phyloP scores from a whole-genome alignment of 1,140 invertebrate genomes.

The Heliconius himera region DNA sequence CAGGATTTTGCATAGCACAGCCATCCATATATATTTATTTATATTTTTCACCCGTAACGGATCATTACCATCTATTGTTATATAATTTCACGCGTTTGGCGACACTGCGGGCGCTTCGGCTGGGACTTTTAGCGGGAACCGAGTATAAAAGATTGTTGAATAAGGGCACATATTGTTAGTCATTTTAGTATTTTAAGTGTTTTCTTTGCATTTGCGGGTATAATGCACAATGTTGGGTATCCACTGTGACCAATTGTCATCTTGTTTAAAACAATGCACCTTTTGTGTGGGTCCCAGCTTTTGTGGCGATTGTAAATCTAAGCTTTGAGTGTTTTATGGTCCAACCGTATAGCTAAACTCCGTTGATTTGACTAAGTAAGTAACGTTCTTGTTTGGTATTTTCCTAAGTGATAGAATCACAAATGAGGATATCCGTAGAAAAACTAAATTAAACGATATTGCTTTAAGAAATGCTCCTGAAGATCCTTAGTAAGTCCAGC shows the following conservation, averaged over 20 bases:
- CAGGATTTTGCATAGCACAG: conserved; percentile 39
- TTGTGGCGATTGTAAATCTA: conserved; percentile 10
- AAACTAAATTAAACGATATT: too few species aligned
- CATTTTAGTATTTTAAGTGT: conserved; percentile 60
- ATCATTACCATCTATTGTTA: conserved; percentile 74
- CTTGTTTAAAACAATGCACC: conserved; percentile 25
- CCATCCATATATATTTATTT: conserved; percentile 65
- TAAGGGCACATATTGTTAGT: conserved; percentile 58
- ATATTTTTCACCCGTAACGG: conserved; percentile 68
- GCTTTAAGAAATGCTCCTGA: too few species aligned
- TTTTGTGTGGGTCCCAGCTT: background rate
- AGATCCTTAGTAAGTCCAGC: too few species aligned
- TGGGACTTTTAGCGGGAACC: conserved; percentile 66
- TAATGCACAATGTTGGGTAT: conserved; percentile 39
- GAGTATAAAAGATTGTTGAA: conserved; percentile 55
- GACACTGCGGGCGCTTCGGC: conserved; percentile 68
- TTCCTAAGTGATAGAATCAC: too few species aligned
- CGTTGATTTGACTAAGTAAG: background rate
- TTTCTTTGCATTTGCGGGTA: conserved; percentile 39
- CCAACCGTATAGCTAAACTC: background rate
- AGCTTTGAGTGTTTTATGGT: background rate
- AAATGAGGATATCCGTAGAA: too few species aligned
- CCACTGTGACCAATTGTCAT: conserved; percentile 44
- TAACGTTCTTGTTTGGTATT: background rate
- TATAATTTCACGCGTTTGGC: conserved; percentile 77